Conservation (phyloP, 2,888 invertebrate species). For the Amphiduros pacificus region DNA sequence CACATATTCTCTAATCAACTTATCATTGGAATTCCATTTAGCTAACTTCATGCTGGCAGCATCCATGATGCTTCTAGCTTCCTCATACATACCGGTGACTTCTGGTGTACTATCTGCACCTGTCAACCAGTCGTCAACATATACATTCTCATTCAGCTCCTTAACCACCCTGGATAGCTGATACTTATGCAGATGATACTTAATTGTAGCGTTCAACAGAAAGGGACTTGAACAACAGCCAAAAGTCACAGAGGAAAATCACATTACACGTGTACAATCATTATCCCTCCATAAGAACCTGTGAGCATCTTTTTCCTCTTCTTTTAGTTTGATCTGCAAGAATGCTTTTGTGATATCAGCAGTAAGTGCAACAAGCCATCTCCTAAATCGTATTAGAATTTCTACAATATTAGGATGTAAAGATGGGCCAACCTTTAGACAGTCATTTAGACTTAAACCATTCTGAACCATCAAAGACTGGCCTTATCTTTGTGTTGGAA, state of each 20-base stretch:
- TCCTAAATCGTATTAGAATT: conserved; percentile 5
- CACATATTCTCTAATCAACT: too few species aligned
- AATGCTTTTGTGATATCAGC: conserved; percentile 13
- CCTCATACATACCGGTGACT: conserved; percentile 17
- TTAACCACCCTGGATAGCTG: conserved; percentile 11
- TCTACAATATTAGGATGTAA: conserved; percentile 18
- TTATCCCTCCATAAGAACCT: conserved; percentile 11
- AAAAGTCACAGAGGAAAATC: conserved; percentile 12
- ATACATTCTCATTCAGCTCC: conserved; percentile 29
- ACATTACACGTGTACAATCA: conserved; percentile 4
- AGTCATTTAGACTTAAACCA: conserved; percentile 9
- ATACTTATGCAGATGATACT: conserved; percentile 13
- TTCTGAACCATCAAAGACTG: conserved; percentile 9
- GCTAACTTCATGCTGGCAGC: conserved; percentile 29
- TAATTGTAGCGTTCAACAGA: conserved; percentile 25
- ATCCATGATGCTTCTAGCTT: conserved; percentile 17
- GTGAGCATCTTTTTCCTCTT: conserved; percentile 10
- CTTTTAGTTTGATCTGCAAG: conserved; percentile 1
- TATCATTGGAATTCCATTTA: conserved; percentile 33
- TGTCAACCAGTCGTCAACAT: conserved; percentile 35
- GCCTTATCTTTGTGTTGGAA: background rate
- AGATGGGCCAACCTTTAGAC: conserved; percentile 10
- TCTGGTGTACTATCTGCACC: conserved; percentile 21
- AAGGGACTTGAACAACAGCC: conserved; percentile 15
- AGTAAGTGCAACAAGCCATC: conserved; percentile 11